Conservation (phyloP, 2,113 vertebrate species). For the Rhagologus leucostigma region DNA sequence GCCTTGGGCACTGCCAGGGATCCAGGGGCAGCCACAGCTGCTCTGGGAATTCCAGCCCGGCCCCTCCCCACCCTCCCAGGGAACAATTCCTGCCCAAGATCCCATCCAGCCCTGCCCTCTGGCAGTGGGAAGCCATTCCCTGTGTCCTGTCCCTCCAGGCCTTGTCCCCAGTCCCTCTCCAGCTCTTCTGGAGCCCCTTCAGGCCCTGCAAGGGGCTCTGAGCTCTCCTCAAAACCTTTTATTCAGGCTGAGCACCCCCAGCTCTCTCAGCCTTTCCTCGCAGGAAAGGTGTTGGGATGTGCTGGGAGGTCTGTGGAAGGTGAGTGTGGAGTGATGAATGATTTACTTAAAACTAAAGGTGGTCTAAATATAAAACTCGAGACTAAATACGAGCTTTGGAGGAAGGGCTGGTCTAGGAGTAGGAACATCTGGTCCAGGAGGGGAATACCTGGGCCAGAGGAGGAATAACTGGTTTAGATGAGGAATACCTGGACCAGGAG, state of each 20-base stretch:
- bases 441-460: neutral
- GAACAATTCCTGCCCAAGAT: neutral
- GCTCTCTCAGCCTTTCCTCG: neutral
- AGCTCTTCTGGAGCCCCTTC: neutral
- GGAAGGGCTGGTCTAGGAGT: neutral
- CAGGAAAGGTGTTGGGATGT: neutral
- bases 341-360: neutral
- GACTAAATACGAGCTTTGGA: rapidly evolving
- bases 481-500: neutral
- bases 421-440: neutral
- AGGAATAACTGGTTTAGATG: no score
- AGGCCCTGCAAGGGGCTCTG: neutral
- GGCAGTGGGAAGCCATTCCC: neutral
- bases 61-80: neutral
- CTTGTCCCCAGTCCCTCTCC: neutral
- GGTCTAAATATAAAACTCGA: rapidly evolving
- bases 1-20: neutral
- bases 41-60: neutral
- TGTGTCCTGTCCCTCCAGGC: rapidly evolving
- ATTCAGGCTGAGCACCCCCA: neutral
- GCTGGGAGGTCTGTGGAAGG: neutral
- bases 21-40: neutral
- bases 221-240: no score
- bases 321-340: neutral
- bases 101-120: neutral